A percentile compares a stretch with the other conserved stretches of the same genome.
phyloP scores from a whole-genome alignment of 2,888 invertebrate genomes.

The Palloptera scutellata region DNA sequence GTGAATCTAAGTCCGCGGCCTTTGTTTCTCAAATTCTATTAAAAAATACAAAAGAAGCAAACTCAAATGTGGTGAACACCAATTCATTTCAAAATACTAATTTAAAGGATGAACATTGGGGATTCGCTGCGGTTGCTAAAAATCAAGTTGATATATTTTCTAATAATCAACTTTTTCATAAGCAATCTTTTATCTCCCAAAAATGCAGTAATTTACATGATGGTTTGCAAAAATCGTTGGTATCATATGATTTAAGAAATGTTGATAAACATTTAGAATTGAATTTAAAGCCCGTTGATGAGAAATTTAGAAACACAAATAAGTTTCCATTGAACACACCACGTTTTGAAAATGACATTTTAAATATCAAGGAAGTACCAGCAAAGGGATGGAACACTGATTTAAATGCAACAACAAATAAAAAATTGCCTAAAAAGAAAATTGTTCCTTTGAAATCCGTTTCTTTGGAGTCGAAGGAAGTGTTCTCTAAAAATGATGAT shows the following conservation, averaged over 20 bases:
- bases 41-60: conserved; percentile 39
- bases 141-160: conserved; percentile 65
- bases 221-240: conserved; percentile 23
- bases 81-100: conserved; percentile 35
- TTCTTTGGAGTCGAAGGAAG: conserved; percentile 54
- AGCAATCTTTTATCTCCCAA: conserved; percentile 13
- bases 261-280: neutral
- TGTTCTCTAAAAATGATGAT: conserved; percentile 44
- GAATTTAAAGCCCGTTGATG: neutral
- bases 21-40: conserved; percentile 49
- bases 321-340: neutral
- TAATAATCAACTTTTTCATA: conserved; percentile 36
- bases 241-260: conserved; percentile 3
- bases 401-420: no score
- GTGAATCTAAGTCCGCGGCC: conserved; percentile 53
- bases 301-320: neutral
- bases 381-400: conserved; percentile 9
- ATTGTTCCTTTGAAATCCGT: conserved; percentile 56
- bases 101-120: conserved; percentile 65
- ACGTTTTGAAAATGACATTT: neutral
- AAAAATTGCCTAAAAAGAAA: conserved; percentile 43
- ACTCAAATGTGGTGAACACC: conserved; percentile 13
- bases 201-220: conserved; percentile 17
- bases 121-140: conserved; percentile 71
- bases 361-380: neutral